phyloP scores from a whole-genome alignment of 2,797 vertebrate species.

The Garrulus glandarius region DNA sequence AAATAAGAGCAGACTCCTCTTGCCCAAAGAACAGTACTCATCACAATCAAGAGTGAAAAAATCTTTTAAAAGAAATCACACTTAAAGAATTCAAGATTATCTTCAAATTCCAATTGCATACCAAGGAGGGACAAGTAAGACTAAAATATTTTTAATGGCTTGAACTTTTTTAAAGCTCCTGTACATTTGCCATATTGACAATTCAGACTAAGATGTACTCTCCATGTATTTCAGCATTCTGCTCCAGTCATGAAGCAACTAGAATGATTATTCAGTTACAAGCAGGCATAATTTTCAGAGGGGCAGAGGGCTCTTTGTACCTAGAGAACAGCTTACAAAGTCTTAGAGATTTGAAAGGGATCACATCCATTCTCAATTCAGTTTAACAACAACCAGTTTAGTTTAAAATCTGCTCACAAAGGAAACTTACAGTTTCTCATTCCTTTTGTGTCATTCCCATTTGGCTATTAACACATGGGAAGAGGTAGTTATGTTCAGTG shows the following conservation, averaged over 20 bases:
- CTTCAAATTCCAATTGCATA: neutral
- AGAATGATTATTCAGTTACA: neutral
- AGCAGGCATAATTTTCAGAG: neutral
- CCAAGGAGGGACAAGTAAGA: neutral
- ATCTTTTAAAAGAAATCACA: neutral
- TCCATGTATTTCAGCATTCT: neutral
- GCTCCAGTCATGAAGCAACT: neutral
- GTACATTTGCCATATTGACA: neutral
- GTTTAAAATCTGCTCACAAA: neutral
- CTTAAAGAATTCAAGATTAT: neutral
- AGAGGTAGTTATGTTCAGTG: neutral
- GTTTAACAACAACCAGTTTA: neutral
- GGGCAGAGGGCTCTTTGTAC: neutral
- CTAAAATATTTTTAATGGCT: neutral
- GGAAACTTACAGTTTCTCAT: neutral
- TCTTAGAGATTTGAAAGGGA: neutral
- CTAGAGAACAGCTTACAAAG: neutral
- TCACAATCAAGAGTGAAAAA: neutral
- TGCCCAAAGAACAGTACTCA: neutral
- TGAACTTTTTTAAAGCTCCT: neutral
- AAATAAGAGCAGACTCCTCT: neutral
- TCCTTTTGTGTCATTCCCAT: neutral
- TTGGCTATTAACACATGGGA: neutral
- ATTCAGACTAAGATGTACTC: neutral
- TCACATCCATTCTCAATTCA: neutral